These are phyloP conservation scores for Molossus alvarezi DNA, from an alignment of 2,797 vertebrate species.

Conservation along the genomic window DNA sequence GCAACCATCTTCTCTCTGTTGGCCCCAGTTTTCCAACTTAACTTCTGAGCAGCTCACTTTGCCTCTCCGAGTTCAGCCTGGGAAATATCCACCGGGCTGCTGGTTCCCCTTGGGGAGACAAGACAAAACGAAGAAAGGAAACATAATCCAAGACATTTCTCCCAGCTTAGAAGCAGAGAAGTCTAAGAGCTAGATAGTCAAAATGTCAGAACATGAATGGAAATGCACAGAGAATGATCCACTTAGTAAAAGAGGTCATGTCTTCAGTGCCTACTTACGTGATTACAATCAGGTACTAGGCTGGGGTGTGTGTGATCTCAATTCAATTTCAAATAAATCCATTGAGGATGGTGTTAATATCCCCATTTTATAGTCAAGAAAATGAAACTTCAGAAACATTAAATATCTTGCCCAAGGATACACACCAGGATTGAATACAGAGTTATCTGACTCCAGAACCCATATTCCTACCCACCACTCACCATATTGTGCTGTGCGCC, in stretches of 20 bases:
- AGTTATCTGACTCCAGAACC: neutral
- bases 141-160: neutral
- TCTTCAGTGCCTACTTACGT: neutral
- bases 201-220: neutral
- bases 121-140: neutral
- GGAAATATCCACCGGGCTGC: neutral
- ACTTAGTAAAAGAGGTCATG: neutral
- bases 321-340: conserved; percentile 49
- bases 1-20: neutral
- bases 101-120: neutral
- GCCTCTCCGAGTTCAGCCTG: neutral
- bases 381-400: conserved; percentile 29
- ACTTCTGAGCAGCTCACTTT: neutral
- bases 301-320: neutral
- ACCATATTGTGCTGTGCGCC: neutral
- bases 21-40: neutral
- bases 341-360: neutral
- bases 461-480: neutral
- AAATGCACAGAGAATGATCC: neutral
- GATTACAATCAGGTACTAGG: neutral
- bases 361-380: neutral
- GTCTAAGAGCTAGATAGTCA: neutral
- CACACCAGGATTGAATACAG: neutral
- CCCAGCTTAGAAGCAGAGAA: neutral
- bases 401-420: neutral